phyloP scores from a whole-genome alignment of 2,113 vertebrate species.

The Vicugna pacos region DNA sequence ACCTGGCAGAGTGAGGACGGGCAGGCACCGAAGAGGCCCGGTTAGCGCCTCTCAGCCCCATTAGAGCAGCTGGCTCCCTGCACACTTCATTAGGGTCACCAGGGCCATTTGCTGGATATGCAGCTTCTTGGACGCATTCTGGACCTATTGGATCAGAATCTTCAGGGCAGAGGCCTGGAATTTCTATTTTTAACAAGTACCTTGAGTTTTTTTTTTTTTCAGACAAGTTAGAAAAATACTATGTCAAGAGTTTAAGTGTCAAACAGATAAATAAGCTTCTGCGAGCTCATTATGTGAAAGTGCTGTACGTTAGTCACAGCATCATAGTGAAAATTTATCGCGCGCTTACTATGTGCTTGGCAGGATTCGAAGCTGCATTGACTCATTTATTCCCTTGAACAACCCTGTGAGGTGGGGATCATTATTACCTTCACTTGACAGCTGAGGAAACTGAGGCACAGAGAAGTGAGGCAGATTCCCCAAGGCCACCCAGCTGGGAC shows the following conservation, averaged over 20 bases:
- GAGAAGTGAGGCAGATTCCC: neutral
- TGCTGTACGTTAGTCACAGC: neutral
- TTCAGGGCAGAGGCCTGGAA: neutral
- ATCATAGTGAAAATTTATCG: neutral
- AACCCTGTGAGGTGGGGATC: neutral
- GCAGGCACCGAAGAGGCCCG: neutral
- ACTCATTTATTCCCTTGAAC: neutral
- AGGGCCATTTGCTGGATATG: neutral
- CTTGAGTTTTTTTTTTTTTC: neutral
- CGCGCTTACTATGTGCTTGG: neutral
- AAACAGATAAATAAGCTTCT: neutral
- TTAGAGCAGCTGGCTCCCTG: neutral
- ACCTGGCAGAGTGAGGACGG: neutral
- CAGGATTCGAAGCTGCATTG: neutral
- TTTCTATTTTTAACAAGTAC: neutral
- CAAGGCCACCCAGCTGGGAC: neutral
- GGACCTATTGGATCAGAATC: neutral
- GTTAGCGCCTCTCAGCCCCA: neutral
- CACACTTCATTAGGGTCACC: neutral
- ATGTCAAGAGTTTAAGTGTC: neutral
- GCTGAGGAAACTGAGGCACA: neutral
- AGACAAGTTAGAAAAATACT: neutral
- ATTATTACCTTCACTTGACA: neutral
- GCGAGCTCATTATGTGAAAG: slow-evolving; percentile 13
- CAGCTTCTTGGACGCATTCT: neutral